Base-by-base conservation (phyloP, 2,797 vertebrate species). In the Chanos chanos region DNA sequence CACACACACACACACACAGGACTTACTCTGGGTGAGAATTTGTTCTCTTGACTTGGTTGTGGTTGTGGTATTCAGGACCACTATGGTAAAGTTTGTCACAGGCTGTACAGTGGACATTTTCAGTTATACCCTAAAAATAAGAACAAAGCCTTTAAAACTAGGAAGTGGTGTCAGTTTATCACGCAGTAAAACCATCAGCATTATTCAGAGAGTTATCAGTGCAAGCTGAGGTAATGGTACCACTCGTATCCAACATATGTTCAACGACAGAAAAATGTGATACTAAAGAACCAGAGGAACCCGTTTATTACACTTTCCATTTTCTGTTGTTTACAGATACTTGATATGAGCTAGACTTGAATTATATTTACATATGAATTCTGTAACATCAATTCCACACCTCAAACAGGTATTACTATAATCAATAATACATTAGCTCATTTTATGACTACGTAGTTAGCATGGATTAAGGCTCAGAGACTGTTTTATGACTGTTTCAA, bases 1-100 rank as follows among this genome's bases (percentile, higher is more conserved):
- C 27, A 68, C 28, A 40, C 41, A 39, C 37, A 37, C 48, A 40
- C 36, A 31, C n/a, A 55, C 27, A 49, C 39, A 4, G n/a, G 2
- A 65, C 94, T 92, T 93, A 99, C 96, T 98, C 76, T 97, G 94
- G 56, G 93, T 95, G 54, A 98, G 92, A 44, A 88, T 89, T 81
- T 94, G 92, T 70, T 95, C 89, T 70, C 69, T 83, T 37, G 90
- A 89, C 75, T 90, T 92, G 1, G 91, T 90, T 66, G 87, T 78
- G 53, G 68, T 45, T 4, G 78, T 80, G 22, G 81, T 80, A 47
- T 93, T 93, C 21, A 66, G 13, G 1, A 77, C 53, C 52, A 61
- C n/a, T 33, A 84, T 72, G 19, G 84, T 84, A 28, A 78, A 66
- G 61, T 72, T 82, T 24, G 72, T 87, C 74, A 73, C 72, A 54